phyloP scores from a whole-genome alignment of 1,140 invertebrate species.

The Periplaneta americana region DNA sequence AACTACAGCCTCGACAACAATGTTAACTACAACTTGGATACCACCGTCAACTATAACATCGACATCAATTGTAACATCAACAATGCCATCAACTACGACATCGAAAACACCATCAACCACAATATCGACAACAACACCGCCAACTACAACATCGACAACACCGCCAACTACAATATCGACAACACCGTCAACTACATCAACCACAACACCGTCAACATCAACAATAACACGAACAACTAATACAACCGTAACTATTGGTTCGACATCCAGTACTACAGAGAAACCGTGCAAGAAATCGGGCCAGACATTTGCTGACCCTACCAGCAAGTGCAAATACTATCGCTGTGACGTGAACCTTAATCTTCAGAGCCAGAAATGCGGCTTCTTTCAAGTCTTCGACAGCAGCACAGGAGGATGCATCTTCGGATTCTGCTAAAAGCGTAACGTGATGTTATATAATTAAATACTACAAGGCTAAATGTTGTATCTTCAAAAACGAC shows the following conservation, averaged over 20 bases:
- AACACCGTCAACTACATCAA: not conserved
- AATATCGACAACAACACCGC: too few species aligned
- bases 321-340: not conserved
- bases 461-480: too few species aligned
- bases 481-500: too few species aligned
- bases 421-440: not conserved
- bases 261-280: too few species aligned
- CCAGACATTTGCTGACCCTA: not conserved
- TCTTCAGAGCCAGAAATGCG: not conserved
- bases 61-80: not conserved
- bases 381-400: not conserved
- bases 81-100: too few species aligned
- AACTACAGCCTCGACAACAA: not conserved
- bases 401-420: not conserved
- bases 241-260: not conserved
- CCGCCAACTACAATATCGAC: not conserved
- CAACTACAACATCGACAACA: too few species aligned
- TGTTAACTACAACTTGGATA: not conserved
- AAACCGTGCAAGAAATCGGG: not conserved
- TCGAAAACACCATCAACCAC: too few species aligned
- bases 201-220: not conserved
- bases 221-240: not conserved
- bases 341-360: not conserved
- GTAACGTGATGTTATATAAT: too few species aligned
- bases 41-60: too few species aligned